Base-by-base conservation (phyloP, 2,888 invertebrate species). In the Crocallis elinguaria region DNA sequence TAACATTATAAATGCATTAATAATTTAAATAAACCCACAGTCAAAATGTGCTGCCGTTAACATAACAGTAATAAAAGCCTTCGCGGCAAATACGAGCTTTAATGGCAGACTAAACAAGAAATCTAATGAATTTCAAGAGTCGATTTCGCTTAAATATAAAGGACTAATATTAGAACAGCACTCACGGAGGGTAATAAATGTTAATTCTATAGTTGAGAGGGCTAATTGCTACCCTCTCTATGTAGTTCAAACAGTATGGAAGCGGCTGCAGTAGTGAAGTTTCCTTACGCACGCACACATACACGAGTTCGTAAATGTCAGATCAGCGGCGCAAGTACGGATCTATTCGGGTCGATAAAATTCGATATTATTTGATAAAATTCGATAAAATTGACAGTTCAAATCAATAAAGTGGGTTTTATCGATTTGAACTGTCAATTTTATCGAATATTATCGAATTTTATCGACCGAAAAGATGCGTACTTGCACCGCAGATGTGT, bases 161-260 rank as follows among this genome's bases (percentile, higher is more conserved):
- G 75, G 75, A 74, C 86, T 78, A 87, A 89, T 89, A 89, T 89
- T 88, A 88, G 84, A 85, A 73, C 58, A 85, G 85, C 88, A 76
- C 89, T 89, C 75, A 62, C 51, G 66, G 72, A 69, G 66, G 80
- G 80, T 80, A 82, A 86, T 86, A 85, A 88, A 88, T 86, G 87
- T 82, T 83, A 86, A 88, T 87, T 84, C 82, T 77, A 77, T 84
- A 82, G 80, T 81, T 71, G 66, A 74, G 79, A 76, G 71, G 74
- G 79, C 74, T 80, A 82, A 82, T 84, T 82, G 83, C 79, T 61
- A 63, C 55, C 71, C 68, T 60, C 64, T 51, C 54, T 58, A 9
- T 2, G 25, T 14, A 11, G 14, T 19, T 8, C 0, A 16, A 13
- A 12, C 53, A 49, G 53, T 54, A 54, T 16, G 53, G 38, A 19